A percentile compares a stretch with the other conserved stretches of the same genome.
These are phyloP conservation scores for Microcebus tavaratra DNA, from an alignment of 2,113 vertebrate species.

Conservation along the genomic window DNA sequence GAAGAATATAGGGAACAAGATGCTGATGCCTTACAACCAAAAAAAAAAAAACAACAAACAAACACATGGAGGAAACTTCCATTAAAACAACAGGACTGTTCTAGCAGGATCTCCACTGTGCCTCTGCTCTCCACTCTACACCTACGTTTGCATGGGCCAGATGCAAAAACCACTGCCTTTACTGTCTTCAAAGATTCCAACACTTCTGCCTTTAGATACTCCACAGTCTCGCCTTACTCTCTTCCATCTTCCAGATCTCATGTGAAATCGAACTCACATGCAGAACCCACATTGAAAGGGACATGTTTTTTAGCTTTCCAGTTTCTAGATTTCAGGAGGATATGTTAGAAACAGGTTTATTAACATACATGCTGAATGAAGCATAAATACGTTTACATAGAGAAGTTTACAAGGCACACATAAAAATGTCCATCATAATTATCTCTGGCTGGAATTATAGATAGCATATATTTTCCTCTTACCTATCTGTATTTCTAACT, in stretches of 20 bases:
- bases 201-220: not conserved
- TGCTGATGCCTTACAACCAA: not conserved
- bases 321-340: not conserved
- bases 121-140: rapidly evolving
- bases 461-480: not conserved
- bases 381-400: not conserved
- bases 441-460: not conserved
- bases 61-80: not conserved
- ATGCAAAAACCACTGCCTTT: not conserved
- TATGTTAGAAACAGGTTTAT: not conserved
- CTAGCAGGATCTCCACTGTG: not conserved
- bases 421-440: not conserved
- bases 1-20: not conserved
- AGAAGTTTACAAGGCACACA: not conserved
- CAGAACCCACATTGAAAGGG: not conserved
- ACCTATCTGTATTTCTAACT: not conserved
- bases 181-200: not conserved
- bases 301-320: not conserved
- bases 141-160: not conserved
- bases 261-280: not conserved
- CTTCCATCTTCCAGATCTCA: not conserved
- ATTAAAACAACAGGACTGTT: not conserved
- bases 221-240: not conserved
- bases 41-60: not conserved
- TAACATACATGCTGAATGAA: not conserved